Base-by-base conservation (phyloP, 37 sponge, comb jelly and placozoan genomes). In the Diacarnus erythraeanus region DNA sequence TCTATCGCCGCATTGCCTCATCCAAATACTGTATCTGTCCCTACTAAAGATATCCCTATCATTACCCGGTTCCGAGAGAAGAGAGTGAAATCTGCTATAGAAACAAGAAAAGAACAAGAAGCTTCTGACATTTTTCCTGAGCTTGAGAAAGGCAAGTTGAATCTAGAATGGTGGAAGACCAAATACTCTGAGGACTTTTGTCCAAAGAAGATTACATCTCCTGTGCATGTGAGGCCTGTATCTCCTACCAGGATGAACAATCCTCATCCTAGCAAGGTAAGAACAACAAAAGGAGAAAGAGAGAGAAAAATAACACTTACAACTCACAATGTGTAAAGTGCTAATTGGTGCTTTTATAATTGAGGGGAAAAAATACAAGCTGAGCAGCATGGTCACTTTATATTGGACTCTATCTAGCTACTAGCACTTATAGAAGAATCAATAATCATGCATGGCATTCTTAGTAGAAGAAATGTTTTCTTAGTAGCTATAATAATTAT, bases 241-340 rank as follows among this genome's bases (percentile, higher is more conserved):
- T 88, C 88, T 25, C 61, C 78, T 27, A 88, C 88, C 26, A 75
- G 88, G 38, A 76, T 60, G 67, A 69, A 88, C 78, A 88, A 88
- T 65, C 88, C 88, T 21, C 88, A 88, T 54, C 88, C 88, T 6
- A 38, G 72, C 36, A 59, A 82, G 71, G 88, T 88, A 38, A 64
- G 25, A 41, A n/a, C 9, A 36, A 33, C 34, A 20, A 36, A 33
- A 29, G n/a, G n/a, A n/a, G n/a, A n/a, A n/a, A n/a, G n/a, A n/a
- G n/a, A n/a, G n/a, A n/a, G n/a, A n/a, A n/a, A n/a, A n/a, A n/a
- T n/a, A n/a, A n/a, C n/a, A n/a, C n/a, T n/a, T n/a, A n/a, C n/a
- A n/a, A n/a, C n/a, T n/a, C n/a, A n/a, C n/a, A n/a, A n/a, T n/a
- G n/a, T n/a, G n/a, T n/a, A n/a, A n/a, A n/a, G n/a, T n/a, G n/a